Percentiles rank a stretch among this genome's conserved stretches.
phyloP scores from a whole-genome alignment of 2,888 invertebrate species.

The Hipparchia semele region DNA sequence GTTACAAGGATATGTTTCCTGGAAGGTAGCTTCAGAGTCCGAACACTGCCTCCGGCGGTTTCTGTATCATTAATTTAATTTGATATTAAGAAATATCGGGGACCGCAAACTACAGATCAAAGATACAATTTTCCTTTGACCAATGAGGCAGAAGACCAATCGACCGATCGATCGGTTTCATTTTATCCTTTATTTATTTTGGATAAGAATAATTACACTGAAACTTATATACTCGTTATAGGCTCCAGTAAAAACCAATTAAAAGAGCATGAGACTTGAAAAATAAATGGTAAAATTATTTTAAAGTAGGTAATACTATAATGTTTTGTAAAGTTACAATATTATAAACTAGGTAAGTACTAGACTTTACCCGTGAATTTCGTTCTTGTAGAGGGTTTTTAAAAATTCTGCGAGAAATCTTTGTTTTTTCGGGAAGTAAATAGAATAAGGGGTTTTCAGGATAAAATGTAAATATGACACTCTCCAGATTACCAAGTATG shows the following conservation, averaged over 20 bases:
- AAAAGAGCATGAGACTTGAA: background rate
- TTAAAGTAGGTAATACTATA: no score
- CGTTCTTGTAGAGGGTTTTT: no score
- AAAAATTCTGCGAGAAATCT: no score
- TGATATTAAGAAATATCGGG: background rate
- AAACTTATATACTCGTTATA: background rate
- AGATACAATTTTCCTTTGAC: constrained; percentile 15
- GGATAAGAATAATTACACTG: background rate
- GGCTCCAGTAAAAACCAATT: background rate
- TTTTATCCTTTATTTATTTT: background rate
- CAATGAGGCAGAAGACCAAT: background rate
- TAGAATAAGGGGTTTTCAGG: no score
- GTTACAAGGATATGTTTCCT: background rate
- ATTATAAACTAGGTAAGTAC: no score
- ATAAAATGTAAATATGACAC: no score
- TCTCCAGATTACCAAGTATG: no score
- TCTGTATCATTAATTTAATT: constrained; percentile 18
- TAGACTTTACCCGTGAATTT: no score
- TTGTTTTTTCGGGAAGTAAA: no score
- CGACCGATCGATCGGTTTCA: background rate
- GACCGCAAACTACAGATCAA: constrained; percentile 1
- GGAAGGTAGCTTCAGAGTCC: constrained; percentile 8
- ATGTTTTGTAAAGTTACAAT: no score
- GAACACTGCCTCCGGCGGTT: background rate
- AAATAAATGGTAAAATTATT: background rate